These are phyloP conservation scores for Eugnorisma glareosa DNA, from an alignment of 2,888 invertebrate genomes.

Conservation along the genomic window DNA sequence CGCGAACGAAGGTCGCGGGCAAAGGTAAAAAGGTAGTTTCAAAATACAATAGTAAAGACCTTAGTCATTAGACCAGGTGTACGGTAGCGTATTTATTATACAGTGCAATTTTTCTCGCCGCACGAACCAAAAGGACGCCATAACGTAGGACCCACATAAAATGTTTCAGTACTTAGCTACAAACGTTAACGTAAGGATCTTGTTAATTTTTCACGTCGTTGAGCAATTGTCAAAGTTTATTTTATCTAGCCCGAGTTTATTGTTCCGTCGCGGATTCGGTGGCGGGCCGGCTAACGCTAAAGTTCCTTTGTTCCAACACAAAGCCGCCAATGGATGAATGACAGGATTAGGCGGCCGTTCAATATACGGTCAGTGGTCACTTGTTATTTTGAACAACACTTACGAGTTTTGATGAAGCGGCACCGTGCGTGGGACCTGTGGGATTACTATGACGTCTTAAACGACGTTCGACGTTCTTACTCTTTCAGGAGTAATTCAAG, in stretches of 20 bases:
- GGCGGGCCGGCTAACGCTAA: constrained; percentile 47
- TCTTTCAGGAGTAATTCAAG: too few species aligned
- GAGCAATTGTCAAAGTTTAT: constrained; percentile 65
- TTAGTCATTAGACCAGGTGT: constrained; percentile 5
- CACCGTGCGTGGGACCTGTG: constrained; percentile 6
- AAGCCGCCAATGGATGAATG: constrained; percentile 55
- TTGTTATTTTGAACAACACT: constrained; percentile 58
- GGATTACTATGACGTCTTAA: too few species aligned
- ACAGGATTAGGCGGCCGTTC: constrained; percentile 45
- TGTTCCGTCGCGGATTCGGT: constrained; percentile 49
- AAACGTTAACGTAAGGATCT: constrained; percentile 55
- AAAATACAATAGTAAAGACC: constrained; percentile 12
- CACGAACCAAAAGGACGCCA: constrained; percentile 29
- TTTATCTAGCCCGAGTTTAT: constrained; percentile 61
- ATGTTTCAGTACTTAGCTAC: constrained; percentile 55
- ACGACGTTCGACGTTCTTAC: too few species aligned
- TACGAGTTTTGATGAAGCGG: constrained; percentile 48
- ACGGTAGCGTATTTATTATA: constrained; percentile 30
- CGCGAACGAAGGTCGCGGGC: too few species aligned
- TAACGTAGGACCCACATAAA: constrained; percentile 41
- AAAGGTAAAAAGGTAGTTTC: too few species aligned
- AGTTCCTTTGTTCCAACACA: constrained; percentile 62
- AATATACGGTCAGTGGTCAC: constrained; percentile 51
- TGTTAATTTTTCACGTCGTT: constrained; percentile 67
- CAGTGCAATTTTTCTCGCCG: constrained; percentile 32